phyloP scores from a whole-genome alignment of 2,113 vertebrate genomes.

The Dolichallabes microphthalmus region DNA sequence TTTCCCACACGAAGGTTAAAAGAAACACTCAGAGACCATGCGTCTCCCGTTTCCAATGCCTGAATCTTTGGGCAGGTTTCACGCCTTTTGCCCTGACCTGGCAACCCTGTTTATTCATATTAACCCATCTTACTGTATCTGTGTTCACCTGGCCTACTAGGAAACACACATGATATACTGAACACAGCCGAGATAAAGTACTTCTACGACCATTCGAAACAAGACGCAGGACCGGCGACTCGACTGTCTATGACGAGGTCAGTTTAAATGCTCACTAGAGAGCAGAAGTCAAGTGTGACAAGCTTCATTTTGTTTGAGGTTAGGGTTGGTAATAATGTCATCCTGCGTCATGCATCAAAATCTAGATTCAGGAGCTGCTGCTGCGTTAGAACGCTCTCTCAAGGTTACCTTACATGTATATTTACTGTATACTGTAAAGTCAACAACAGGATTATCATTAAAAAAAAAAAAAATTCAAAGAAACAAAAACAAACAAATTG shows the following conservation, averaged over 20 bases:
- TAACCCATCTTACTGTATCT: neutral
- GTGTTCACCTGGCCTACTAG: neutral
- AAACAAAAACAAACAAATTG: neutral
- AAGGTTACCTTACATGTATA: neutral
- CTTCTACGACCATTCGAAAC: neutral
- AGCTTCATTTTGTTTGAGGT: neutral
- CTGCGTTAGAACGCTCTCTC: neutral
- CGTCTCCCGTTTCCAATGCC: neutral
- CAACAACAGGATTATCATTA: neutral
- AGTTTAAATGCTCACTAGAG: neutral
- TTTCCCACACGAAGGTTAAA: neutral
- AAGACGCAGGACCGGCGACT: neutral
- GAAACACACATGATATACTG: neutral
- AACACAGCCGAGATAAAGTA: neutral
- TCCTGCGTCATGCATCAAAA: neutral
- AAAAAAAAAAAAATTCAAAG: neutral
- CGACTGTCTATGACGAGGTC: neutral
- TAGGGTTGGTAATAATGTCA: too few species aligned
- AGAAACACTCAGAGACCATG: neutral
- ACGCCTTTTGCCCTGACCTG: neutral
- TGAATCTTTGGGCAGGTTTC: neutral
- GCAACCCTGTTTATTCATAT: constrained; percentile 17
- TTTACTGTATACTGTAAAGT: neutral
- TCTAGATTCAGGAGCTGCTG: neutral
- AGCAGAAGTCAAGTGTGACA: neutral